Percentiles rank a stretch among this genome's conserved stretches.
These are phyloP conservation scores for Vultur gryphus DNA, from an alignment of 2,797 vertebrate species.

Conservation along the genomic window DNA sequence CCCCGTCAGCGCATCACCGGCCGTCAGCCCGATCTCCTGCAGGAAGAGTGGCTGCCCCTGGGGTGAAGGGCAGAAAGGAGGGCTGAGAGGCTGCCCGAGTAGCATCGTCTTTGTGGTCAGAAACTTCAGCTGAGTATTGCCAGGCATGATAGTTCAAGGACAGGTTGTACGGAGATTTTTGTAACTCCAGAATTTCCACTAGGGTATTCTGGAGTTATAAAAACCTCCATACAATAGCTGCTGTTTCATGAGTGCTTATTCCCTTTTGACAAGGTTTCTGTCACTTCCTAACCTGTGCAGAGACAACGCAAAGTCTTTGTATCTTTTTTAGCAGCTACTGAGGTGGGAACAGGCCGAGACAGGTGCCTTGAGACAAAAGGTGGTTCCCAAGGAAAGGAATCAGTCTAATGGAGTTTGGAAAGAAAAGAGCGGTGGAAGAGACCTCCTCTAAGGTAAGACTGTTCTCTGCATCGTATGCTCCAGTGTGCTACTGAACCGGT, in stretches of 20 bases:
- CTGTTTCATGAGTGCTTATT: neutral
- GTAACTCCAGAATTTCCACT: too few relatives aligned
- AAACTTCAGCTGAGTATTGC: neutral
- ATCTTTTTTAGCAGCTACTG: neutral
- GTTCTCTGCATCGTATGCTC: neutral
- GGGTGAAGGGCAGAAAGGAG: neutral
- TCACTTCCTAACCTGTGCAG: neutral
- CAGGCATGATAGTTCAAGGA: neutral
- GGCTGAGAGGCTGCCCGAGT: neutral
- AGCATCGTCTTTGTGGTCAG: neutral
- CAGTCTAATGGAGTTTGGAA: neutral
- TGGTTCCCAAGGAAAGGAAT: neutral
- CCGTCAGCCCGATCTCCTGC: rapidly evolving
- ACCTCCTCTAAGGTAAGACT: neutral
- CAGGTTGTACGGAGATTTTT: neutral
- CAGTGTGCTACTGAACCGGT: rapidly evolving
- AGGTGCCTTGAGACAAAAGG: neutral
- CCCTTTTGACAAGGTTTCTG: neutral
- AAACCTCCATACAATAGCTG: too few relatives aligned
- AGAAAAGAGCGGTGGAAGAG: neutral
- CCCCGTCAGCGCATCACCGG: too few relatives aligned
- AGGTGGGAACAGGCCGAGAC: neutral
- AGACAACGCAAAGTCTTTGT: neutral
- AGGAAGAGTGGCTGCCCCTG: neutral
- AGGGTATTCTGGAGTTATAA: too few relatives aligned